Percentiles rank a stretch among this genome's conserved stretches.
phyloP scores from a whole-genome alignment of 2,888 invertebrate genomes.

The Drosophila kambysellisi region DNA sequence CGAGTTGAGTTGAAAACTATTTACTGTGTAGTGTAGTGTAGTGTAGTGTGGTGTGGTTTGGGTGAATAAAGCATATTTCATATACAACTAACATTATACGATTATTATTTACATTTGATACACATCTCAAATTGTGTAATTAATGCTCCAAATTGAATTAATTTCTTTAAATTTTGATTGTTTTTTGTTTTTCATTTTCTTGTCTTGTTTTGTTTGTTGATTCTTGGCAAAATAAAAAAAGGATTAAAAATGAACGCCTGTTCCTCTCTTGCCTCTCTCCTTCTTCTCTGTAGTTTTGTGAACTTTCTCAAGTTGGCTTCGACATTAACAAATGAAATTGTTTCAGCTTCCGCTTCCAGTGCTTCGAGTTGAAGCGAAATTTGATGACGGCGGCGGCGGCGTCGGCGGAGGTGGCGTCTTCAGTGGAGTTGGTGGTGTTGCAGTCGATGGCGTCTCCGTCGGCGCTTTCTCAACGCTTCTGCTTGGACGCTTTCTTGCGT shows the following conservation, averaged over 20 bases:
- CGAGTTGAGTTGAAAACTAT: constrained; percentile 25
- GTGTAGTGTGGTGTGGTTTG: constrained; percentile 12
- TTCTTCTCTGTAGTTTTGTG: constrained; percentile 2
- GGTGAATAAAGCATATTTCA: constrained; percentile 58
- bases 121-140: constrained; percentile 56
- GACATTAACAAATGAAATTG: constrained; percentile 70
- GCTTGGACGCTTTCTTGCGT: constrained; percentile 83
- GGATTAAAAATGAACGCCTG: background rate
- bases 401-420: constrained; percentile 9
- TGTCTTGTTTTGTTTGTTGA: constrained; percentile 7
- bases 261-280: constrained; percentile 4
- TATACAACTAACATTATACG: constrained; percentile 50
- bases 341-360: constrained; percentile 69
- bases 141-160: constrained; percentile 31
- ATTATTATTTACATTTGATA: constrained; percentile 60
- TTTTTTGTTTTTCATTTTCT: constrained; percentile 8
- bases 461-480: constrained; percentile 82
- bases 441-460: background rate
- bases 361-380: constrained; percentile 74
- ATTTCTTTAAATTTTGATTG: constrained; percentile 48
- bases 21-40: constrained; percentile 11
- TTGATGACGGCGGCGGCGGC: constrained; percentile 56
- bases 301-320: constrained; percentile 40
- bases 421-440: constrained; percentile 7
- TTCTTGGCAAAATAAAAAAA: constrained; percentile 24